A percentile compares a stretch with the other conserved stretches of the same genome.
phyloP scores from a whole-genome alignment of 2,888 invertebrate species.

The Pristionchus arcanus region DNA sequence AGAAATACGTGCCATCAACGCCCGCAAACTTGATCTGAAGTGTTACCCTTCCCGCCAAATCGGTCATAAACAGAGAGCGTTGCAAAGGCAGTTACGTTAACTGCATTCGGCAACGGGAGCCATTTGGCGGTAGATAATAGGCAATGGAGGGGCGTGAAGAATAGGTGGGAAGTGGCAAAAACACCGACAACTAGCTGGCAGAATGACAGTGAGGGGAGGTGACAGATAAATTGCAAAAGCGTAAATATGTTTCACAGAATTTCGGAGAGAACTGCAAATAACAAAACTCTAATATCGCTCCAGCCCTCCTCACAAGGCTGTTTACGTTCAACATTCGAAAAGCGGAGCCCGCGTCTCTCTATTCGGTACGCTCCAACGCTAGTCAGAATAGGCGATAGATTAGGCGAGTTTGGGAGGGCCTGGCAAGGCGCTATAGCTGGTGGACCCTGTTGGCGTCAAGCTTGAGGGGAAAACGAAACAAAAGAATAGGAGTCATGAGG shows the following conservation, averaged over 20 bases:
- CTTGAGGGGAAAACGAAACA: slow-evolving; percentile 22
- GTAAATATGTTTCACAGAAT: neutral
- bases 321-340: neutral
- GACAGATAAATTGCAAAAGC: neutral
- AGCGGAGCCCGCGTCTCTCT: neutral
- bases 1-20: neutral
- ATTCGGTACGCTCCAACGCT: neutral
- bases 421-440: neutral
- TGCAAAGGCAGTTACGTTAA: neutral
- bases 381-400: neutral
- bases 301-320: neutral
- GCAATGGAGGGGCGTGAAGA: neutral
- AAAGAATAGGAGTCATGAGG: slow-evolving; percentile 25
- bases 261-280: neutral
- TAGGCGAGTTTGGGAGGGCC: neutral
- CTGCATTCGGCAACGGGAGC: neutral
- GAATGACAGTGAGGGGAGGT: neutral
- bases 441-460: neutral
- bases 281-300: neutral
- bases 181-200: neutral
- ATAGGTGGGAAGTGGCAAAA: neutral
- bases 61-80: neutral
- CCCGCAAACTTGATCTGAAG: neutral
- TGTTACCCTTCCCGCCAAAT: neutral
- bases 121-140: neutral